phyloP scores from a whole-genome alignment of 2,797 vertebrate species.

The Scolopax rusticola region DNA sequence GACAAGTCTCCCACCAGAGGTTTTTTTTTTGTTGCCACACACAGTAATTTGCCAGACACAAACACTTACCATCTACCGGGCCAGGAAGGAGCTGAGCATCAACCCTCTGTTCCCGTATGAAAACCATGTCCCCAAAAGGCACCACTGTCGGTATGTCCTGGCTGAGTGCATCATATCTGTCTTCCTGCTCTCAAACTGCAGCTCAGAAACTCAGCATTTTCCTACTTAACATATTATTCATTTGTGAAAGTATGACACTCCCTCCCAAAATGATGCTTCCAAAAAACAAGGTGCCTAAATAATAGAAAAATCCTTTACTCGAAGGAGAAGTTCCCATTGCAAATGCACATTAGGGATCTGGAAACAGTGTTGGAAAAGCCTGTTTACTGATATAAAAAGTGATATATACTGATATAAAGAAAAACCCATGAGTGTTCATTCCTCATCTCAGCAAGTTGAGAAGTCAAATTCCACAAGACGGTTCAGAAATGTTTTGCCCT shows the following conservation, averaged over 20 bases:
- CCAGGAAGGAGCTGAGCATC: slow-evolving; percentile 50
- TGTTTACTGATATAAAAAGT: not conserved
- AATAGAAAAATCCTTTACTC: not conserved
- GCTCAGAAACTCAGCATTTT: not conserved
- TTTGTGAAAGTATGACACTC: not conserved
- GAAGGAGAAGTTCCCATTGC: not conserved
- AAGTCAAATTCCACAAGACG: not conserved
- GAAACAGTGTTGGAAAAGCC: not conserved
- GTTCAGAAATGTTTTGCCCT: not conserved
- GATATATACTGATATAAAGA: not conserved
- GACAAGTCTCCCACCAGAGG: not conserved
- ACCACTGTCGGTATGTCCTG: not conserved
- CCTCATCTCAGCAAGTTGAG: not conserved
- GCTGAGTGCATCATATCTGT: not conserved
- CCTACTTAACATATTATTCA: not conserved
- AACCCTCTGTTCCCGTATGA: slow-evolving; percentile 50
- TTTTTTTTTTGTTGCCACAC: not conserved
- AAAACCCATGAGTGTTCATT: not conserved
- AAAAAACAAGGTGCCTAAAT: not conserved
- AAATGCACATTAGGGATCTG: not conserved
- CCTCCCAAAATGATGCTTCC: not conserved
- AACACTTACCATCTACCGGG: not conserved
- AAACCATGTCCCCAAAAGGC: not conserved
- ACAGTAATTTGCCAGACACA: slow-evolving; percentile 12
- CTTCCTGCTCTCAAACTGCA: not conserved